Evolutionary conservation across 2,888 invertebrate species (phyloP).

Genomic region (Hirudinaria manillensis): DNA sequence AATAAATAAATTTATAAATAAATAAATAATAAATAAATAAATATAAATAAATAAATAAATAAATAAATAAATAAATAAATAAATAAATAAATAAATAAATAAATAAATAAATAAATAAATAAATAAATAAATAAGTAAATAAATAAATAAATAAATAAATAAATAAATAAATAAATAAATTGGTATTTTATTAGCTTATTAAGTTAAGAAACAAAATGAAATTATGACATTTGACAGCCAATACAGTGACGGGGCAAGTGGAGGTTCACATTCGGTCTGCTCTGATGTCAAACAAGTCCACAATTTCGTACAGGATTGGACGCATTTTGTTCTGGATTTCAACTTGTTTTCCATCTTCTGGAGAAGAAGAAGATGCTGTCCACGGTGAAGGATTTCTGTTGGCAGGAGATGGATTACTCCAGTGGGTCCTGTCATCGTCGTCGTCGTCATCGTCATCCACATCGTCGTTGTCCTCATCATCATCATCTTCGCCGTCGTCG

Average conservation of each 20-base stretch:
- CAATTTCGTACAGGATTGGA: too few relatives aligned
- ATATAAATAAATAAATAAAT: background rate
- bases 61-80: background rate
- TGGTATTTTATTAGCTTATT: background rate
- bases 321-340: too few relatives aligned
- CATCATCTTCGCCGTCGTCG: constrained; percentile 17
- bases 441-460: constrained; percentile 4
- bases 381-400: too few relatives aligned
- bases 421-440: background rate
- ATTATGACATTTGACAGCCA: background rate
- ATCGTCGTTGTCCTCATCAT: constrained; percentile 18
- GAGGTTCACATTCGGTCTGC: too few relatives aligned
- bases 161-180: background rate
- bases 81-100: background rate
- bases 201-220: background rate
- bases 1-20: too few relatives aligned
- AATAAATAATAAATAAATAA: constrained; percentile 1
- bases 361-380: too few relatives aligned
- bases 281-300: too few relatives aligned
- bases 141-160: too few relatives aligned
- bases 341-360: too few relatives aligned
- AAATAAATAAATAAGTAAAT: too few relatives aligned
- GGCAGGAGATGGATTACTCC: too few relatives aligned
- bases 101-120: background rate
- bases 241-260: too few relatives aligned